A percentile compares a stretch with the other conserved stretches of the same genome.
Evolutionary conservation across 2,888 invertebrate species (phyloP).

Genomic region (Petrolisthes cinctipes): DNA sequence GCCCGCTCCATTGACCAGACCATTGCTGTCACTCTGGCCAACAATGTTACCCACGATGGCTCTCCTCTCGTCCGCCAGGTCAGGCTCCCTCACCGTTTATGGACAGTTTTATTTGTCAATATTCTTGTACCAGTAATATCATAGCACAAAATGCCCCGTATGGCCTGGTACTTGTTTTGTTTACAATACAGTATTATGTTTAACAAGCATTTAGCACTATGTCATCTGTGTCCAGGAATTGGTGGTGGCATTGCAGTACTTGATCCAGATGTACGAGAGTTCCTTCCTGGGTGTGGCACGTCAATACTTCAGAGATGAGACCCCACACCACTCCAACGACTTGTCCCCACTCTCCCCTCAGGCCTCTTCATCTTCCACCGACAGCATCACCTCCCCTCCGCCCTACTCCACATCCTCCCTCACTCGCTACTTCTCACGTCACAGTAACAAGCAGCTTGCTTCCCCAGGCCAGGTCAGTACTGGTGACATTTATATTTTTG

Average conservation of each 20-base stretch:
- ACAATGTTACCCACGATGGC: slow-evolving; percentile 84
- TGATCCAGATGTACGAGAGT: slow-evolving; percentile 87
- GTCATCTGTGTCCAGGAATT: slow-evolving; percentile 73
- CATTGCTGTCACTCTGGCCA: slow-evolving; percentile 88
- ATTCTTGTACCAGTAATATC: slow-evolving; percentile 66
- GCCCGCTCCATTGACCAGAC: slow-evolving; percentile 94
- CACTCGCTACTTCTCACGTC: slow-evolving; percentile 30
- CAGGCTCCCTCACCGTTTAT: slow-evolving; percentile 43
- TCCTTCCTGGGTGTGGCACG: slow-evolving; percentile 81
- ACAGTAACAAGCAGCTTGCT: slow-evolving; percentile 30
- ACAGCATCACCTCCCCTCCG: slow-evolving; percentile 45
- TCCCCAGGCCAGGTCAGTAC: slow-evolving; percentile 48
- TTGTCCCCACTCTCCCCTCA: slow-evolving; percentile 42
- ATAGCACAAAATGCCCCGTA: slow-evolving; percentile 67
- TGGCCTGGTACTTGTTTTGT: neutral
- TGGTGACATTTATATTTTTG: neutral
- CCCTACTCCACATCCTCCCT: slow-evolving; percentile 38
- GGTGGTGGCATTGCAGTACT: slow-evolving; percentile 87
- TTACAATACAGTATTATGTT: neutral
- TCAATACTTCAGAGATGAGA: slow-evolving; percentile 53
- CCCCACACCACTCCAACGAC: slow-evolving; percentile 23
- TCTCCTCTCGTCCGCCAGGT: slow-evolving; percentile 86
- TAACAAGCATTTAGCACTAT: neutral
- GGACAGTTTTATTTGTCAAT: neutral
- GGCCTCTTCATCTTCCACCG: slow-evolving; percentile 35